Evolutionary conservation across 1,140 invertebrate genomes (phyloP), one percentile per base, ranked within the genome.

Genomic region (Aradophagus sp.): DNA sequence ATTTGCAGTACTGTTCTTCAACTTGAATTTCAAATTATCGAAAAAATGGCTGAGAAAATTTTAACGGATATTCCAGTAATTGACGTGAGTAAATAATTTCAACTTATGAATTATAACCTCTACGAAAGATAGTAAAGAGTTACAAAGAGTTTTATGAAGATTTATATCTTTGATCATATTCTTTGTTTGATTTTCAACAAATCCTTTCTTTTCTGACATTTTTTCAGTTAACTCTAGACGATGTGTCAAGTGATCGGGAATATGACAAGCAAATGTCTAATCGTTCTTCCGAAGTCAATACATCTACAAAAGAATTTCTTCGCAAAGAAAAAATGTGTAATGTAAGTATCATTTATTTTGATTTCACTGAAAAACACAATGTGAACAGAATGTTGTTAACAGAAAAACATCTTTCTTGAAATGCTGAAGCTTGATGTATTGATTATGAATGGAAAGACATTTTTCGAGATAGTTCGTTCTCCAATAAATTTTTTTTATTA

Each of bases 281-380:
- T 23, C 55, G 67, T 27, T 80, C 76, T 0, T 73, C 77, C 1
- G 80, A 83, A 8, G 53, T 74, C 11, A 82, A 76, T 32, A 81
- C 82, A 16, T 85, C 83, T 0, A 82, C 81, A 70, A 78, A 77
- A 55, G 82, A 84, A 12, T 85, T 85, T 68, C 71, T 85, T 1
- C 74, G 77, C 16, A 82, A 81, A 52, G 83, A 85, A 47, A 80
- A 74, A 68, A 74, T 82, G 73, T 85, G 83, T 61, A 85, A 82
- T 59, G 83, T 83, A 76, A 52, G 63, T 65, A 34, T 2, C 12
- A 3, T 41, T 16, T 26, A 17, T 15, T 32, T 8, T 31, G 29
- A 10, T 31, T 23, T 23, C 4, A 4, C 8, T 23, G 8, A 23
- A 5, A 23, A 23, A 8, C 4, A 23, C 20, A 23, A 5, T 23